Evolutionary conservation across 2,888 invertebrate species (phyloP), one percentile per base, ranked within the genome.

Genomic region (Strigamia maritima): DNA sequence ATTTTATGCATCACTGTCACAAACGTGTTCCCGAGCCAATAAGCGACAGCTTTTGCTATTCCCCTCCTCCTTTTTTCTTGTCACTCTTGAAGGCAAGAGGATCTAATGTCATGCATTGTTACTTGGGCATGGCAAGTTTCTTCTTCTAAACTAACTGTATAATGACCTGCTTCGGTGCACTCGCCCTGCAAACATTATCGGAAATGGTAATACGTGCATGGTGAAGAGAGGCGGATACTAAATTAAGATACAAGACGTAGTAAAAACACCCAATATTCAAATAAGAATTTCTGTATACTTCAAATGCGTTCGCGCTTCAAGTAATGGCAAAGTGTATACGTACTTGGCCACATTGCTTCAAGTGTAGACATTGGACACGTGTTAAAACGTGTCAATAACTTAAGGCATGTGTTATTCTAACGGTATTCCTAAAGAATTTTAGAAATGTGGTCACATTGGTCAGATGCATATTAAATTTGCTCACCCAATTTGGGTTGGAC

Each of bases 1-100:
- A 70, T 70, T 70, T 70, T 70, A 70, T 70, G 70, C 70, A 70
- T 70, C 70, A 70, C 70, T 70, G 70, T 70, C 70, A 70, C 70
- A 70, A 70, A 70, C 70, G 26, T 70, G 70, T 70, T 70, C 70
- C 70, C 70, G 70, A 70, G 70, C 70, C 70, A 70, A 70, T 70
- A 70, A 70, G 70, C 70, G 70, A 70, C 70, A 70, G 70, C 70
- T 70, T 54, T 26, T 70, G 70, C 70, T 70, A 70, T 70, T 70
- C 70, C 70, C 70, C 16, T 70, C 26, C 70, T 28, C 26, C 28
- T 70, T 70, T 70, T 70, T 70, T 28, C 70, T 70, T 70, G 70
- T 70, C 70, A 65, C 70, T 70, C 70, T 70, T 28, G 70, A 70
- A 70, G 70, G 26, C 54, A 54, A 70, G 28, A 70, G 70, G 70